Evolutionary conservation across 2,888 invertebrate species (phyloP).

Genomic region (Tenthredo distinguenda): DNA sequence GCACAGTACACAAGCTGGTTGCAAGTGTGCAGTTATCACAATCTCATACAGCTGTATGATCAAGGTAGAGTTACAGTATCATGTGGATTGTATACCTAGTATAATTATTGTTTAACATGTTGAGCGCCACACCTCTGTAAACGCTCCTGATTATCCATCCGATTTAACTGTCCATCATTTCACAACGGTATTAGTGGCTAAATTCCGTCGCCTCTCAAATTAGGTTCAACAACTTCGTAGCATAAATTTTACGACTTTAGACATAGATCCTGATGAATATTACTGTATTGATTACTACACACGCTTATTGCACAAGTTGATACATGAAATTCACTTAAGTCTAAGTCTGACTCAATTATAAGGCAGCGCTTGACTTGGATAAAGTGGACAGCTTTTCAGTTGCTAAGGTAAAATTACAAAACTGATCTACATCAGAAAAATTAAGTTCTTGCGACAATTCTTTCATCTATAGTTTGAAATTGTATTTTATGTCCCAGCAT

Average conservation of each 20-base stretch:
- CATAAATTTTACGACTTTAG: neutral
- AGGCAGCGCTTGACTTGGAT: slow-evolving; percentile 61
- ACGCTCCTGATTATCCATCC: neutral
- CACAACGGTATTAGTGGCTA: neutral
- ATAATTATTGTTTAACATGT: slow-evolving; percentile 60
- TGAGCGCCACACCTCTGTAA: slow-evolving; percentile 60
- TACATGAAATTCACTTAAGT: neutral
- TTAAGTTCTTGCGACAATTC: neutral
- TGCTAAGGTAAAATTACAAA: slow-evolving; percentile 40
- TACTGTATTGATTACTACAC: neutral
- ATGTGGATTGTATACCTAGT: neutral
- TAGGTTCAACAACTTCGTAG: neutral
- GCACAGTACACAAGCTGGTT: slow-evolving; percentile 71
- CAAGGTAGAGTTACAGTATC: slow-evolving; percentile 43
- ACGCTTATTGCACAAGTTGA: neutral
- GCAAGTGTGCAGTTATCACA: slow-evolving; percentile 68
- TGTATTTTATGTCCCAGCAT: slow-evolving; percentile 58
- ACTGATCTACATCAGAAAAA: neutral
- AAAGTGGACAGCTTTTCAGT: slow-evolving; percentile 46
- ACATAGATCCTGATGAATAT: neutral
- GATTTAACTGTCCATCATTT: neutral
- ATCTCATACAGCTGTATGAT: slow-evolving; percentile 42
- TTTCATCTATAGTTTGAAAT: slow-evolving; percentile 40
- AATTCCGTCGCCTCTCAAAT: slow-evolving; percentile 1
- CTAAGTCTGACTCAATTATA: neutral